Evolutionary conservation across 2,888 invertebrate species (phyloP).

Genomic region (Resseliella maxima): DNA sequence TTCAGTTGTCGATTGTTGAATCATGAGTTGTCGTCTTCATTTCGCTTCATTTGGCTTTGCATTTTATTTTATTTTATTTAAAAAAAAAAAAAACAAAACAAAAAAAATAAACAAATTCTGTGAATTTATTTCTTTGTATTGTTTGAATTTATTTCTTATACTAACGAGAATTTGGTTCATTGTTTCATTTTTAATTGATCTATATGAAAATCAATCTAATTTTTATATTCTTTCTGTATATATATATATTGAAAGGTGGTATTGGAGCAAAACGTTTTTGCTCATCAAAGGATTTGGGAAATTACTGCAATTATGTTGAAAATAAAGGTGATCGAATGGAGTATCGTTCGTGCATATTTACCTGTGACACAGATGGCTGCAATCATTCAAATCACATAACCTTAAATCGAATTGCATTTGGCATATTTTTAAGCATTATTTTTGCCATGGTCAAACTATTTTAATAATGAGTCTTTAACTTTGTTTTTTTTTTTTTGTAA

Average conservation of each 20-base stretch:
- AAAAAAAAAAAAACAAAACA: too few relatives aligned
- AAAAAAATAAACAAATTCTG: too few relatives aligned
- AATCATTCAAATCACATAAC: conserved; percentile 71
- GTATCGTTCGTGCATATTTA: conserved; percentile 89
- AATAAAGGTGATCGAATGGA: conserved; percentile 86
- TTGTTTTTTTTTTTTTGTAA: too few relatives aligned
- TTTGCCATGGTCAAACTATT: neutral
- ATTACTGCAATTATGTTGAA: conserved; percentile 88
- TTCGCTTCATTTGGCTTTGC: neutral
- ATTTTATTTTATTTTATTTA: too few relatives aligned
- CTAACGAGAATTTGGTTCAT: neutral
- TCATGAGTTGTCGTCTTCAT: neutral
- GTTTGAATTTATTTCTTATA: neutral
- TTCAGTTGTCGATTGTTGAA: neutral
- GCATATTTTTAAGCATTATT: neutral
- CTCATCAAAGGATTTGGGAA: conserved; percentile 86
- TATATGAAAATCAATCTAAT: neutral
- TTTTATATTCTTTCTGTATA: neutral
- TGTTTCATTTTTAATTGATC: neutral
- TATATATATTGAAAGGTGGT: conserved; percentile 74
- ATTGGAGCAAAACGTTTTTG: conserved; percentile 90
- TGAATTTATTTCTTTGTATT: too few relatives aligned
- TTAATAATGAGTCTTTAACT: too few relatives aligned
- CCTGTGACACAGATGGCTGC: conserved; percentile 85
- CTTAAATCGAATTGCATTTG: conserved; percentile 58